Conservation (phyloP, 2,888 invertebrate genomes). For the Elgonia sp. region DNA sequence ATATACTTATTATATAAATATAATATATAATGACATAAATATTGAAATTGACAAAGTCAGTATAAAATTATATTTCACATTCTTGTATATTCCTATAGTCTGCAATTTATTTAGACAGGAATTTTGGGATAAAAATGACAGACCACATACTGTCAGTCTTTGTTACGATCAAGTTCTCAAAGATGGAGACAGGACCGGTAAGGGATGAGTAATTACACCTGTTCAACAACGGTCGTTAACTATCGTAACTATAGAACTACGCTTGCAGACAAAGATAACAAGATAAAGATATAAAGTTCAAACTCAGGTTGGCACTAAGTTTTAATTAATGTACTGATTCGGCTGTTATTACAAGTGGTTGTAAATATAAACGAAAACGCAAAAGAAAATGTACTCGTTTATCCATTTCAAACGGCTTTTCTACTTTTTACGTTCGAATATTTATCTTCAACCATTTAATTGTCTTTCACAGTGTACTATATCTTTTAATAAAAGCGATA, state of each 20-base stretch:
- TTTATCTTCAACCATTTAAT: neutral
- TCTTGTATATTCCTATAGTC: too few species aligned
- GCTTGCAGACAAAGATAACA: conserved; percentile 64
- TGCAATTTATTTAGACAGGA: neutral
- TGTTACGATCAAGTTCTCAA: conserved; percentile 71
- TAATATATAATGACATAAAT: too few species aligned
- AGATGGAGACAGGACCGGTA: conserved; percentile 66
- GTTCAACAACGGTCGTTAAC: conserved; percentile 73
- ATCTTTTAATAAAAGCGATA: conserved; percentile 10
- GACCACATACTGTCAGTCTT: conserved; percentile 42
- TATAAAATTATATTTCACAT: too few species aligned
- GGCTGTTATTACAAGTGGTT: conserved; percentile 37
- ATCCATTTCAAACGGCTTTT: neutral
- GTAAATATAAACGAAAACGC: conserved; percentile 31
- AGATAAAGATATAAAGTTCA: conserved; percentile 74
- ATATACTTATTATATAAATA: too few species aligned
- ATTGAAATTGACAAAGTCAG: too few species aligned
- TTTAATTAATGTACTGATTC: conserved; percentile 70
- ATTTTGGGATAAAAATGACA: conserved; percentile 15
- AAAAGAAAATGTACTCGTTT: neutral
- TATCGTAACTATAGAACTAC: conserved; percentile 71
- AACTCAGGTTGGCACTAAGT: conserved; percentile 65
- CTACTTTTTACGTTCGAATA: conserved; percentile 8
- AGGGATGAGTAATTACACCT: conserved; percentile 76
- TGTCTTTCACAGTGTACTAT: neutral